Evolutionary conservation across 1,140 invertebrate genomes (phyloP), one percentile per base, ranked within the genome.

Genomic region (Leptopilina clavipes): DNA sequence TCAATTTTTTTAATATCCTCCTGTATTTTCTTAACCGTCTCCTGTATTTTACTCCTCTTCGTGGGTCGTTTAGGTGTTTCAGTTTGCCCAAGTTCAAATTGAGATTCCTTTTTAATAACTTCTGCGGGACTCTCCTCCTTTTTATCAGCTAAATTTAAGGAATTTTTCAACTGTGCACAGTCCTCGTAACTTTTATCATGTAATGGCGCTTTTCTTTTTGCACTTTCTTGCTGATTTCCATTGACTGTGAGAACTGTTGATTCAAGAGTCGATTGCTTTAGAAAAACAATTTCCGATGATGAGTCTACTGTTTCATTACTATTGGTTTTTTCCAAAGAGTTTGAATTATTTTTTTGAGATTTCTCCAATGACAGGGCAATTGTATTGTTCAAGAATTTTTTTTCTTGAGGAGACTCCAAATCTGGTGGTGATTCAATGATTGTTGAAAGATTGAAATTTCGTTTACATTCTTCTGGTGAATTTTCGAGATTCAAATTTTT

Each of bases 1-100:
- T 31, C 65, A 52, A 40, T 54, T n/a, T 40, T 74, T 37, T 65
- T 44, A 43, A 19, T 43, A 43, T 43, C 31, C n/a, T 45, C 56
- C 8, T 17, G 12, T 31, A 72, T 19, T 52, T 59, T 56, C 14
- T 40, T 72, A n/a, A 72, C 12, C 1, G 70, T 2, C 43, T 78
- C 71, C 10, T 7, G n/a, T 37, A 73, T 74, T 45, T 70, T 18
- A 65, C 73, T 59, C 22, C 25, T 44, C 9, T 70, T 19, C 6
- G 12, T n/a, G 1, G 25, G 12, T 31, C 59, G 22, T 65, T 65
- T 65, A 1, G 59, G 25, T 12, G 25, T 65, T 31, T 31, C 59
- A 31, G 25, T 65, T 25, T 65, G 59, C 6, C 9, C 10, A 5
- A 65, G 6, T 31, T 65, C 59, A 31, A 31, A 65, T 31, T 65